phyloP scores from a whole-genome alignment of 2,888 invertebrate species.

The Scaptomyza caliginosa region DNA sequence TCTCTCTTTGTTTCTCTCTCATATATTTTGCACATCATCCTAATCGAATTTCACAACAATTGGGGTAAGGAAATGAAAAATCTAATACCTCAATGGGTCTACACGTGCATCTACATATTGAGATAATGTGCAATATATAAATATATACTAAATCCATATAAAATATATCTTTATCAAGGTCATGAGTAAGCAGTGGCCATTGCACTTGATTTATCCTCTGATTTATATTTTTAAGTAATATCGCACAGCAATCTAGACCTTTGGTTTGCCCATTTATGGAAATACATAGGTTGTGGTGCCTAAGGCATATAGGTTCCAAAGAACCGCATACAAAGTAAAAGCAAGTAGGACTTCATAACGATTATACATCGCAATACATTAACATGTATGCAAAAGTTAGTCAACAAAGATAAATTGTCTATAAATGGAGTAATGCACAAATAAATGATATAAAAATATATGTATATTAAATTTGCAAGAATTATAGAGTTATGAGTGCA shows the following conservation, averaged over 20 bases:
- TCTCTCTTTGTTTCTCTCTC: too few species aligned
- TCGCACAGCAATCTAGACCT: not conserved
- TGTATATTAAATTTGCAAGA: not conserved
- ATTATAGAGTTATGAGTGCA: not conserved
- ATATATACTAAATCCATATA: not conserved
- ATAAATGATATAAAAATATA: not conserved
- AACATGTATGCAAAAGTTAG: too few species aligned
- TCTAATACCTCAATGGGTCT: conserved; percentile 4
- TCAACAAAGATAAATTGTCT: too few species aligned
- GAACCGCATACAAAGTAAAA: too few species aligned
- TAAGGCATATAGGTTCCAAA: too few species aligned
- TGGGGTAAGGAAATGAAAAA: not conserved
- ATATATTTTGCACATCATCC: conserved; percentile 38
- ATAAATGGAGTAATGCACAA: too few species aligned
- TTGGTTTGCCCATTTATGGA: conserved; percentile 24
- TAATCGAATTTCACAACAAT: conserved; percentile 64
- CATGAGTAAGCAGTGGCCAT: conserved; percentile 14
- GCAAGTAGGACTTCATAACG: too few species aligned
- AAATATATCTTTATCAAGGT: conserved; percentile 2
- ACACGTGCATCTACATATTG: conserved; percentile 11
- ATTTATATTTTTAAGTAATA: not conserved
- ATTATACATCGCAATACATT: too few species aligned
- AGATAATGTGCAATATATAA: not conserved
- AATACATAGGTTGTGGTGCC: too few species aligned
- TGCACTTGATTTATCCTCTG: not conserved